phyloP scores from a whole-genome alignment of 2,888 invertebrate species.

The Polymixis lichenea region DNA sequence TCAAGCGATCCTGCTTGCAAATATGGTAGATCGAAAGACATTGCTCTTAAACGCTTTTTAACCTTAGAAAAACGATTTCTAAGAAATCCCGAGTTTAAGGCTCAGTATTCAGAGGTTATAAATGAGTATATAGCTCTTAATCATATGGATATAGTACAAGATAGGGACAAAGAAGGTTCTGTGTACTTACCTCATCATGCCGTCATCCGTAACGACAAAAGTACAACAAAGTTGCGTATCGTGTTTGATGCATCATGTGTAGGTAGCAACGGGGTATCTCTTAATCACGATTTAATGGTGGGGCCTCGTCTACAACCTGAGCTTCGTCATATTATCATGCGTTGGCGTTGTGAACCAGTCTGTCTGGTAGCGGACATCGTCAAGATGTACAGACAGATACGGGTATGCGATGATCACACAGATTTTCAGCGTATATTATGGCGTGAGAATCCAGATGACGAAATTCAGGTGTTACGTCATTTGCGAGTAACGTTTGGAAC shows the following conservation, averaged over 20 bases:
- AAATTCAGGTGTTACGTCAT: slow-evolving; percentile 23
- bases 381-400: slow-evolving; percentile 18
- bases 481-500: slow-evolving; percentile 16
- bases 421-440: slow-evolving; percentile 23
- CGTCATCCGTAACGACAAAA: slow-evolving; percentile 13
- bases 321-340: slow-evolving; percentile 27
- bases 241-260: slow-evolving; percentile 9
- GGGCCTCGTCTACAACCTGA: slow-evolving; percentile 28
- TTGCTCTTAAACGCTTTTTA: slow-evolving; percentile 12
- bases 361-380: slow-evolving; percentile 20
- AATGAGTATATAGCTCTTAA: slow-evolving; percentile 17
- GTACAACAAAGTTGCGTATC: slow-evolving; percentile 20
- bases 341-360: slow-evolving; percentile 20
- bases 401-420: slow-evolving; percentile 9
- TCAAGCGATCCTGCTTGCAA: slow-evolving; percentile 20
- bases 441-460: slow-evolving; percentile 24
- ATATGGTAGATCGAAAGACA: slow-evolving; percentile 14
- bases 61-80: slow-evolving; percentile 18
- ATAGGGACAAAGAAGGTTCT: slow-evolving; percentile 7
- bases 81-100: slow-evolving; percentile 11
- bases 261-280: slow-evolving; percentile 11
- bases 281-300: slow-evolving; percentile 21
- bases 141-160: slow-evolving; percentile 21
- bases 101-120: slow-evolving; percentile 18
- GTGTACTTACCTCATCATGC: slow-evolving; percentile 15